Base-by-base conservation (phyloP, 2,797 vertebrate genomes). In the Thalassophryne amazonica region DNA sequence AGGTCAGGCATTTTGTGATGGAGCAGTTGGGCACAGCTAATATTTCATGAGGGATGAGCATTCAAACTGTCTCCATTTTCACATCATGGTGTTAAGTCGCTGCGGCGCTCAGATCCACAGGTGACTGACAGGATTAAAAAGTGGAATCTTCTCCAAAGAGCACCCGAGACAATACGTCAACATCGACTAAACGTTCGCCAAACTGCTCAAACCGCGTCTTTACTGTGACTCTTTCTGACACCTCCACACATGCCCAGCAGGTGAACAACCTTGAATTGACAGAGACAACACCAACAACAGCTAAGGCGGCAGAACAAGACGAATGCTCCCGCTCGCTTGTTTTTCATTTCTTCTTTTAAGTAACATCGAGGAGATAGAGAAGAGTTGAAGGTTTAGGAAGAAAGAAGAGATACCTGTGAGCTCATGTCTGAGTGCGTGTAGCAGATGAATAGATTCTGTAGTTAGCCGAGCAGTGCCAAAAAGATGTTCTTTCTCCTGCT, bases 121-220 rank as follows among this genome's bases (percentile, higher is more conserved):
- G 41, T 58, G 67, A 82, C 54, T 65, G 75, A 73, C 60, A 54
- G 55, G 19, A 60, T 57, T 67, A 49, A 63, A 53, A 76, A 51
- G 39, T 29, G 55, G 6, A 19, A n/a, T 32, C 52, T 76, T 42
- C 61, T 63, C 62, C 0, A 4, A 20, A 16, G 52, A 52, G 24
- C 23, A 57, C 55, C 41, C 41, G 19, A 45, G 51, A 77, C 41
- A 42, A 72, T 40, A 48, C 43, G 66, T 64, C 55, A 36, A n/a
- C 46, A 47, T 34, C 9, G 11, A 57, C 34, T 70, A 59, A 77
- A 60, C 3, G 49, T 21, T 66, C 55, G 30, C 23, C 33, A 37
- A 52, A 64, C 24, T 32, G 37, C 31, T 61, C 19, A 21, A 23
- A 22, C 28, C 2, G 6, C 24, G 24, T 33, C 40, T 64, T 59